Conservation (phyloP, 2,797 vertebrate genomes). For the Phalloptychus januarius region DNA sequence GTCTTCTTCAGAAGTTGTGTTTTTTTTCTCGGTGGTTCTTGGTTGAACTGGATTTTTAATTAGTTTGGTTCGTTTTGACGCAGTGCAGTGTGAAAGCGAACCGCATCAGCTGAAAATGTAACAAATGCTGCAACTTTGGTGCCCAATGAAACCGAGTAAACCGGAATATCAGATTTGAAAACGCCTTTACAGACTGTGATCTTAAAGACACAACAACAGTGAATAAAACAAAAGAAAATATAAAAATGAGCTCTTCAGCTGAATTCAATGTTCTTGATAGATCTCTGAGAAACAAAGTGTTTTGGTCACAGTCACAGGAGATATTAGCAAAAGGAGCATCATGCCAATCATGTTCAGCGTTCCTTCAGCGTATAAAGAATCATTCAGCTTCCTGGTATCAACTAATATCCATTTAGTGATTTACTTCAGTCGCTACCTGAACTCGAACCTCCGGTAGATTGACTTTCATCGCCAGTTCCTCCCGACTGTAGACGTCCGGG, state of each 20-base stretch:
- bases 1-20: no score
- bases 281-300: neutral
- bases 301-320: neutral
- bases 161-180: no score
- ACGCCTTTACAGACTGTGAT: neutral
- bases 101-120: no score
- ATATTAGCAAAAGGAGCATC: neutral
- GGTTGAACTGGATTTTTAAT: no score
- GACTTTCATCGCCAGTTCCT: constrained; percentile 93
- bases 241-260: neutral
- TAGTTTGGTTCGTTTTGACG: no score
- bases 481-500: constrained; percentile 91
- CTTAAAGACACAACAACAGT: neutral
- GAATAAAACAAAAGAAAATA: neutral
- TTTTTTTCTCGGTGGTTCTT: no score
- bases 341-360: neutral
- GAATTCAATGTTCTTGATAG: neutral
- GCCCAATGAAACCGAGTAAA: no score
- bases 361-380: neutral
- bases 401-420: neutral
- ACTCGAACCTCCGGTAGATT: constrained; percentile 92
- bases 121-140: no score
- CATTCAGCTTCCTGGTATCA: neutral
- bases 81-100: no score
- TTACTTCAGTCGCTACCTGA: constrained; percentile 80